Evolutionary conservation across 2,797 vertebrate genomes (phyloP), one percentile per base, ranked within the genome.

Genomic region (Neoniphon sammara): DNA sequence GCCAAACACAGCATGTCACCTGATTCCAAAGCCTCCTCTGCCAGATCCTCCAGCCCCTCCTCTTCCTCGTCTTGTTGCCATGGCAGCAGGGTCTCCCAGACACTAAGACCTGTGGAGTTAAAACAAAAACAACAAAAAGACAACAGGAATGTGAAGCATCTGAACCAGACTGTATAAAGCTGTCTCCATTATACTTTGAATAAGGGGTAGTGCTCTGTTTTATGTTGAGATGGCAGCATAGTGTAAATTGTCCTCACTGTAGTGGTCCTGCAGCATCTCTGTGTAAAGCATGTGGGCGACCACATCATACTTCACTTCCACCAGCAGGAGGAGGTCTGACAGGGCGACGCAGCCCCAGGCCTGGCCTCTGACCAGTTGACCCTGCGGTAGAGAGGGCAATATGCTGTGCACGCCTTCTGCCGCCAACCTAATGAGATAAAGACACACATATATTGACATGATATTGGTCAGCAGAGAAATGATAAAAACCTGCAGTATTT

Each of bases 261-360:
- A 74, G 55, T 94, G 84, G 54, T 94, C 90, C 86, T 91, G 88
- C 18, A 95, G 91, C 94, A 95, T 95, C 82, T 95, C 94, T 58
- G 71, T 84, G 17, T 87, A 93, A 30, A 95, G 90, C 58, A 78
- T 80, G 46, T 88, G 88, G 18, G 70, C 85, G 79, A 95, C 87
- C 11, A 87, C 81, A 17, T 93, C 91, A 50, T 94, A 95, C 78
- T 95, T 95, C 59, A 91, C 88, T 27, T 92, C 87, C 64, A 93
- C 70, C 66, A 95, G 66, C 11, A 87, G 86, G 18, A 94, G 86
- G 49, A 94, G 14, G 1, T 95, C 93, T 11, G 87, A 80, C 15
- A 76, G 58, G 39, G 87, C 85, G 69, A 91, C 66, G 7, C 10
- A 80, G 36, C 87, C 88, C 88, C 86, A 89, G 4, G 83, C 30